Conservation (phyloP, 2,888 invertebrate genomes). For the Tetheella fluctuosa region DNA sequence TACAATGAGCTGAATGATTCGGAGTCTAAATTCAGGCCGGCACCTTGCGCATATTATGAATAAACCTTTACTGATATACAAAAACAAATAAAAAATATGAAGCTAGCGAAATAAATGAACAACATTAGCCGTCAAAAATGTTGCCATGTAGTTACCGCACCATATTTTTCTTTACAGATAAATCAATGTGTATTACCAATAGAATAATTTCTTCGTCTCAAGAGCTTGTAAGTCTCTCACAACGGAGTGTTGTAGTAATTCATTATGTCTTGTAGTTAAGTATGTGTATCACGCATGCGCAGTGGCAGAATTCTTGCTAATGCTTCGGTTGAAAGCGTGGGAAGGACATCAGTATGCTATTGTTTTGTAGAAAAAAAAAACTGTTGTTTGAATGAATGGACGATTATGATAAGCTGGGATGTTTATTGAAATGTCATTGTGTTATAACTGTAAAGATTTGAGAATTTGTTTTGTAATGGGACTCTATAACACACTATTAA, state of each 20-base stretch:
- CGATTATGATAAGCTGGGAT: background rate
- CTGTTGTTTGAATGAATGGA: background rate
- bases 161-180: background rate
- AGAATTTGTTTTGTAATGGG: background rate
- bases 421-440: background rate
- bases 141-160: too few species aligned
- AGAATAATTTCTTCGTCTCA: background rate
- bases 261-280: constrained; percentile 2
- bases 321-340: constrained; percentile 6
- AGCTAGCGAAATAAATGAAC: too few species aligned
- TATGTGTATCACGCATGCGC: constrained; percentile 10
- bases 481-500: too few species aligned
- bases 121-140: too few species aligned
- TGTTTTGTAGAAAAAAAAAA: constrained; percentile 7
- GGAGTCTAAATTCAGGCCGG: too few species aligned
- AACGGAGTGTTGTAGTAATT: background rate
- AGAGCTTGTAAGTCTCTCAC: constrained; percentile 2
- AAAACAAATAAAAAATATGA: too few species aligned
- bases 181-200: background rate
- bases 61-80: too few species aligned
- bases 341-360: constrained; percentile 9
- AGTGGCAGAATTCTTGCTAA: constrained; percentile 4
- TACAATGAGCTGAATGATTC: too few species aligned
- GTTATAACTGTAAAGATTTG: background rate
- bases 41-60: too few species aligned